These are phyloP conservation scores for Erebia palarica DNA, from an alignment of 2,888 invertebrate genomes.

Conservation along the genomic window DNA sequence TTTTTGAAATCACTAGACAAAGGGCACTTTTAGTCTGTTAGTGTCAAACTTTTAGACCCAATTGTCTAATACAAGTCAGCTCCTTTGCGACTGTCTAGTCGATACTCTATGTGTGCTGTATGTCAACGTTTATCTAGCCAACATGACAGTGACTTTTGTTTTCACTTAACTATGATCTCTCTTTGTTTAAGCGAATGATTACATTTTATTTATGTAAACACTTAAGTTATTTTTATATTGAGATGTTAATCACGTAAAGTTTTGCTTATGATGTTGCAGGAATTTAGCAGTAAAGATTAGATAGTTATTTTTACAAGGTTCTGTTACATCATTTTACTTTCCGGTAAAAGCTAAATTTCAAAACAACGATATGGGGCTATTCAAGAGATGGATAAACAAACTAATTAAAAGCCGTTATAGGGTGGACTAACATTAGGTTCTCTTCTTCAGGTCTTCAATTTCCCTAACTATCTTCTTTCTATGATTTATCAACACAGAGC, in stretches of 20 bases:
- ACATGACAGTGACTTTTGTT: slow-evolving; percentile 38
- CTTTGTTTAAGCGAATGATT: slow-evolving; percentile 33
- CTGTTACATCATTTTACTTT: not conserved
- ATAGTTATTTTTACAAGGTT: too few relatives aligned
- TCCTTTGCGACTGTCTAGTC: slow-evolving; percentile 16
- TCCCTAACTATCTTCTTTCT: too few relatives aligned
- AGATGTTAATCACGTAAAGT: slow-evolving; percentile 42
- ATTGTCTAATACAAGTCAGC: not conserved
- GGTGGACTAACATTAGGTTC: too few relatives aligned
- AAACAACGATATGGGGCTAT: not conserved
- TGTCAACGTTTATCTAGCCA: slow-evolving; percentile 16
- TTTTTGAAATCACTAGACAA: too few relatives aligned
- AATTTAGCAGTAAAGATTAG: not conserved
- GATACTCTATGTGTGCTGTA: slow-evolving; percentile 12
- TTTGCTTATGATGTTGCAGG: slow-evolving; percentile 42
- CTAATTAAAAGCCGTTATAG: too few relatives aligned
- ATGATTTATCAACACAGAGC: too few relatives aligned
- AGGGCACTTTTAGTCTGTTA: too few relatives aligned
- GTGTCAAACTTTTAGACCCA: not conserved
- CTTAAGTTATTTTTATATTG: not conserved
- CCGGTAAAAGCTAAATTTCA: slow-evolving; percentile 21
- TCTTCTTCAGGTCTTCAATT: too few relatives aligned
- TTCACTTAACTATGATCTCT: slow-evolving; percentile 40
- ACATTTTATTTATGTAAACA: slow-evolving; percentile 20
- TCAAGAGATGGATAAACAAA: too few relatives aligned